Percentiles rank a stretch among this genome's conserved stretches.
These are phyloP conservation scores for Xyliphius kryptos DNA, from an alignment of 2,113 vertebrate species.

Conservation along the genomic window DNA sequence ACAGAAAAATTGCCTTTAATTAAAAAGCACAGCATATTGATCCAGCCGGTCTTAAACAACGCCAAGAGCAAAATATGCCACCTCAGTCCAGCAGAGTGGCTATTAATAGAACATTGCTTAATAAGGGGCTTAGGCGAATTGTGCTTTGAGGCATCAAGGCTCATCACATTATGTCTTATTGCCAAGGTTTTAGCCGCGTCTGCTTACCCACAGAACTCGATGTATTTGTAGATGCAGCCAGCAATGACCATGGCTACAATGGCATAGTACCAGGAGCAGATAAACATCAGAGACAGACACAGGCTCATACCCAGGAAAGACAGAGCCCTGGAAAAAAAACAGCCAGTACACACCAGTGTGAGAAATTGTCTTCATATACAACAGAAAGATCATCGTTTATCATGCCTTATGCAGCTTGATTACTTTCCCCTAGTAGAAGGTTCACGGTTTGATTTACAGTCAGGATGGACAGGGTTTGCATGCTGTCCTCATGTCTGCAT, in stretches of 20 bases:
- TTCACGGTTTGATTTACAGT: too few relatives aligned
- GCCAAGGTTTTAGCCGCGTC: conserved; percentile 6
- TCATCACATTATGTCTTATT: neutral
- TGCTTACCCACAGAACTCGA: conserved; percentile 92
- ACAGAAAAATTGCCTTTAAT: conserved; percentile 12
- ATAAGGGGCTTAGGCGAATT: conserved; percentile 21
- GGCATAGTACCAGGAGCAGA: conserved; percentile 98
- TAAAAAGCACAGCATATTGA: conserved; percentile 10
- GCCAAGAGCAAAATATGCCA: conserved; percentile 6
- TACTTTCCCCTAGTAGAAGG: too few relatives aligned
- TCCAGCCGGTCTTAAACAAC: conserved; percentile 17
- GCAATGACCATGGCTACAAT: conserved; percentile 94
- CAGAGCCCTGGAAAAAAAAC: conserved; percentile 94
- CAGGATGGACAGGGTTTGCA: too few relatives aligned
- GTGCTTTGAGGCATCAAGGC: conserved; percentile 7
- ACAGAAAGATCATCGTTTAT: too few relatives aligned
- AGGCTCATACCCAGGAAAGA: conserved; percentile 98
- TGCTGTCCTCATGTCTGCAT: too few relatives aligned
- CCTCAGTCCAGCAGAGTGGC: neutral
- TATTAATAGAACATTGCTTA: conserved; percentile 21
- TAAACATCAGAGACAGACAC: conserved; percentile 95
- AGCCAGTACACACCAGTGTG: too few relatives aligned
- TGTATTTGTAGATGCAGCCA: conserved; percentile 98
- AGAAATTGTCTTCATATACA: too few relatives aligned
- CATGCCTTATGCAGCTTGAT: too few relatives aligned